Evolutionary conservation across 2,113 vertebrate genomes (phyloP).

Genomic region (Galeopterus variegatus): DNA sequence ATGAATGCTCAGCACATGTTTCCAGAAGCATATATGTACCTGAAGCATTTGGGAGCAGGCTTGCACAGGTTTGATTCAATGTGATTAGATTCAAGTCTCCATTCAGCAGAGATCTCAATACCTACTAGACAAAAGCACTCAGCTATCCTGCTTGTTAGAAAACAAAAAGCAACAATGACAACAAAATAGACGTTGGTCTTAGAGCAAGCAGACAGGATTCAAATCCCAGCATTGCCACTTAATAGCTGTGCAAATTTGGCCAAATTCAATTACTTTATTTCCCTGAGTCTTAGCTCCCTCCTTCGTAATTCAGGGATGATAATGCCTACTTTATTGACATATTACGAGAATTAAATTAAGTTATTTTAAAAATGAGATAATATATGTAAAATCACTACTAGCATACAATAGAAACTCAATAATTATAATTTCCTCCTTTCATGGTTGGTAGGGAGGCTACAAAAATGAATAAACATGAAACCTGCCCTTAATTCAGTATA

Average conservation of each 20-base stretch:
- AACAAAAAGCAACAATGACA: neutral
- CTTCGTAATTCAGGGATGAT: conserved; percentile 53
- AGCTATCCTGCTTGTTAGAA: neutral
- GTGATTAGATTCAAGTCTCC: conserved; percentile 46
- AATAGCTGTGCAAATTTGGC: conserved; percentile 28
- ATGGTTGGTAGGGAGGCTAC: neutral
- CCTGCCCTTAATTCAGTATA: neutral
- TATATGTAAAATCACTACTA: conserved; percentile 29
- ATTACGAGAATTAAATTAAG: conserved; percentile 65
- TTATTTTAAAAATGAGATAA: conserved; percentile 47
- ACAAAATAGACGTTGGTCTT: neutral
- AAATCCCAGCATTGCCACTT: neutral
- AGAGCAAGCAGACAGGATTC: neutral
- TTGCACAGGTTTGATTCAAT: conserved; percentile 33
- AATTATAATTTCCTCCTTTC: conserved; percentile 8
- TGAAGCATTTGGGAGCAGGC: neutral
- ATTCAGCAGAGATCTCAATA: conserved; percentile 5
- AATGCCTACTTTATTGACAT: neutral
- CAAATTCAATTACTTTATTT: conserved; percentile 63
- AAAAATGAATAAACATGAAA: conserved; percentile 57
- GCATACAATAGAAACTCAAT: conserved; percentile 56
- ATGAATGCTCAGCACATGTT: neutral
- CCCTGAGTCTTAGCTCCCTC: neutral
- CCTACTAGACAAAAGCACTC: neutral
- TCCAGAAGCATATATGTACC: neutral